Evolutionary conservation across 1,140 invertebrate genomes (phyloP), one percentile per base, ranked within the genome.

Genomic region (Oncopeltus fasciatus): DNA sequence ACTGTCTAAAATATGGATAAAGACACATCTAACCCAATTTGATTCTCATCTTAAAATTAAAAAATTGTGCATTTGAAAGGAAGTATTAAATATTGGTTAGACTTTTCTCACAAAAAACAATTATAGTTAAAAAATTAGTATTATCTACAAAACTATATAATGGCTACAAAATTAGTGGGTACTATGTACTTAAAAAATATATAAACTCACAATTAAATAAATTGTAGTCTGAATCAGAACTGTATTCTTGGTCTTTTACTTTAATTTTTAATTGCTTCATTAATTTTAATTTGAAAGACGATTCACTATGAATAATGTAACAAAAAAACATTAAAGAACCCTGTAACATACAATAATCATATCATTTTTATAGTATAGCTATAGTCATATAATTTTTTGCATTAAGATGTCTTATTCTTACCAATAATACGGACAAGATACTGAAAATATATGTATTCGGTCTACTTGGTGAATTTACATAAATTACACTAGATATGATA

Each of bases 401-500:
- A n/a, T n/a, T n/a, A n/a, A n/a, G n/a, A n/a, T n/a, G n/a, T 8
- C 11, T 51, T 2, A 64, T 21, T 75, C 77, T 79, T 72, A 82
- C 81, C 74, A 83, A 69, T 62, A 78, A 70, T 61, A 77, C 77
- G 66, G 79, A 77, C 57, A 77, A 72, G 57, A 78, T 74, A 62
- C 79, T 78, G 64, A 83, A 81, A 60, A 78, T 69, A 67, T 83
- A 82, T 67, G 78, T 77, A 69, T 74, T 78, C 66, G 77, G 74
- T 65, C 76, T 73, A 65, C 77, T 75, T 53, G 73, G 73, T 53
- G 78, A 75, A 74, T 83, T 83, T 67, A 81, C 75, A 69, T 81
- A 81, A 64, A 80, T 74, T 57, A 83, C 76, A 64, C 80, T 81
- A 60, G 78, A 76, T 44, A 76, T 73, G 65, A 80, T 78, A 71